Base-by-base conservation (phyloP, 30 jellyfish, hydroid and myxozoan genomes). In the Rhopilema esculentum region DNA sequence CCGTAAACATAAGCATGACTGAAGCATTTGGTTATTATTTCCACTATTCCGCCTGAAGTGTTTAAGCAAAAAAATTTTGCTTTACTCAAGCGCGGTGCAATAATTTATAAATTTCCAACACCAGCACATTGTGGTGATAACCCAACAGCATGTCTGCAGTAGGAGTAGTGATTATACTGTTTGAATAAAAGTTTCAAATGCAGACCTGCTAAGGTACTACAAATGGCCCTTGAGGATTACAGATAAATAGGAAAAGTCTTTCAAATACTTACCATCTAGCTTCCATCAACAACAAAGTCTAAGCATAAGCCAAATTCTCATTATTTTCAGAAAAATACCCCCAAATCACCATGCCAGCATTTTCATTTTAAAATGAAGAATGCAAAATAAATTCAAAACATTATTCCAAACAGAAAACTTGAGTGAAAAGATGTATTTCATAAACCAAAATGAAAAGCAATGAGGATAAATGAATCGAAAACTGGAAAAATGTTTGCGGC, bases 341-440 rank as follows among this genome's bases (percentile, higher is more conserved):
- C 27, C 63, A 48, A 73, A 73, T 73, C 48, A 48, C 70, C 69
- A 33, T 19, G 84, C 84, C 84, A 73, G 84, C 84, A 73, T 1
- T 31, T 18, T n/a, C 69, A 33, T 1, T 28, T 73, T 73, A 8
- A 28, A 70, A 28, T 67, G 49, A 20, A 32, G 32, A 70, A 32
- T 69, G 70, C 22, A 73, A 73, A 73, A n/a, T 19, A 70, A 70
- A 16, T 48, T 1, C 29, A 28, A 70, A 16, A 28, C 27, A 70
- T 67, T 67, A 6, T 9, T 64, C 74, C 74, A 64, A 64, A 64
- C 74, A 64, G 20, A 6, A 64, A 6, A n/a, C 26, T 8, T 24
- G 4, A 70, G 33, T 28, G 16, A 70, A 70, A 4, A 66, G n/a
- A 68, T 50, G 84, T 66, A 66, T 40, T 67, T 50, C 48, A 0